Evolutionary conservation across 1,140 invertebrate species (phyloP).

Genomic region (Cotesia glomerata): DNA sequence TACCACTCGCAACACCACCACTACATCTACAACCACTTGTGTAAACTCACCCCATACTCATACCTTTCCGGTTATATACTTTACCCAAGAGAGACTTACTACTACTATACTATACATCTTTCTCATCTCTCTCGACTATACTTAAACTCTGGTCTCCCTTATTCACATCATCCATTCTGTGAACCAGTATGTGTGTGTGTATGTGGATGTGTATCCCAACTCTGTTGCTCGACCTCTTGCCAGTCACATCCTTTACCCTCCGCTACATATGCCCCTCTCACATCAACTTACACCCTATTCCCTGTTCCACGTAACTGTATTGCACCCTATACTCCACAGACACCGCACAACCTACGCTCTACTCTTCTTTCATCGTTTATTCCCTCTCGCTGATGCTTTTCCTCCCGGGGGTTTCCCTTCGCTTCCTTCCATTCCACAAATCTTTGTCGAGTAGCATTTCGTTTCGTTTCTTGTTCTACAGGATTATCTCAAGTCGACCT

Average conservation of each 20-base stretch:
- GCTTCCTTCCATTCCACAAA: slow-evolving; percentile 10
- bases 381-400: slow-evolving; percentile 21
- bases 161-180: too few species aligned
- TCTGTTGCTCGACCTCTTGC: too few species aligned
- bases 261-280: slow-evolving; percentile 26
- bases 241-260: slow-evolving; percentile 24
- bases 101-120: too few species aligned
- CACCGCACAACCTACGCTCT: neutral
- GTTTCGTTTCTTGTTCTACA: too few species aligned
- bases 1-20: too few species aligned
- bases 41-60: neutral
- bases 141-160: too few species aligned
- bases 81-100: slow-evolving; percentile 32
- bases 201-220: too few species aligned
- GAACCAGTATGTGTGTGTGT: neutral
- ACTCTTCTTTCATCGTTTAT: slow-evolving; percentile 15
- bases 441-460: slow-evolving; percentile 20
- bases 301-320: neutral
- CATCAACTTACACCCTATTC: neutral
- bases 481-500: too few species aligned
- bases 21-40: neutral
- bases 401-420: slow-evolving; percentile 18
- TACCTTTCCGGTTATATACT: slow-evolving; percentile 29
- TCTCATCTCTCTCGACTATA: slow-evolving; percentile 26
- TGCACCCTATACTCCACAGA: slow-evolving; percentile 15